A percentile compares a stretch with the other conserved stretches of the same genome.
These are phyloP conservation scores for Mesorhabditis spiculigera DNA, from an alignment of 2,888 invertebrate species.

Conservation along the genomic window DNA sequence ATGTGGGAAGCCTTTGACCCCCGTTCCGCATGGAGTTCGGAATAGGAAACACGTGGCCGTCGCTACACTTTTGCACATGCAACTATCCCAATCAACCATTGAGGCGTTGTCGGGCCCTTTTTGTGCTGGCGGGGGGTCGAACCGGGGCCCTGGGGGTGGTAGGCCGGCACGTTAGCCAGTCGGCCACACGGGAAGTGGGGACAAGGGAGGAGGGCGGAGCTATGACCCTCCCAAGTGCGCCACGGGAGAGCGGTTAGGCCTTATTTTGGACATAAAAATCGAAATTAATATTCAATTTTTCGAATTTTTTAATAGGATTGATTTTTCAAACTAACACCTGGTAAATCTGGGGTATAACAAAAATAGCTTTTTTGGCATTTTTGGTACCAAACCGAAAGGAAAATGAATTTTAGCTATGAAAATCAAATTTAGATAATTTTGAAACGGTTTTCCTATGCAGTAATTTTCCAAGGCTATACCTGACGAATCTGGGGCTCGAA, in stretches of 20 bases:
- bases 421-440: not conserved
- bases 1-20: slow-evolving; percentile 6
- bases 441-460: not conserved
- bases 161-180: not conserved
- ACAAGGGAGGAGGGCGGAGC: not conserved
- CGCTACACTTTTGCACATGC: slow-evolving; percentile 1
- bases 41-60: not conserved
- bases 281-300: no score
- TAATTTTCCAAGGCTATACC: slow-evolving; percentile 16
- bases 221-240: no score
- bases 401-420: not conserved
- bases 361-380: no score
- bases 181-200: not conserved
- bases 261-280: no score
- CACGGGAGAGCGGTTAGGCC: no score
- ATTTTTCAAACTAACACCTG: no score
- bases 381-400: not conserved
- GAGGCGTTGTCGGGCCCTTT: not conserved
- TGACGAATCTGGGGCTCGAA: slow-evolving; percentile 82
- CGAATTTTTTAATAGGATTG: no score
- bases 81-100: slow-evolving; percentile 4
- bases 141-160: not conserved
- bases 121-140: not conserved
- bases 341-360: no score
- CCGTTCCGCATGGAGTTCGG: not conserved